These are phyloP conservation scores for Agelas oroides DNA, from an alignment of 37 sponge, comb jelly and placozoan species.

Conservation along the genomic window DNA sequence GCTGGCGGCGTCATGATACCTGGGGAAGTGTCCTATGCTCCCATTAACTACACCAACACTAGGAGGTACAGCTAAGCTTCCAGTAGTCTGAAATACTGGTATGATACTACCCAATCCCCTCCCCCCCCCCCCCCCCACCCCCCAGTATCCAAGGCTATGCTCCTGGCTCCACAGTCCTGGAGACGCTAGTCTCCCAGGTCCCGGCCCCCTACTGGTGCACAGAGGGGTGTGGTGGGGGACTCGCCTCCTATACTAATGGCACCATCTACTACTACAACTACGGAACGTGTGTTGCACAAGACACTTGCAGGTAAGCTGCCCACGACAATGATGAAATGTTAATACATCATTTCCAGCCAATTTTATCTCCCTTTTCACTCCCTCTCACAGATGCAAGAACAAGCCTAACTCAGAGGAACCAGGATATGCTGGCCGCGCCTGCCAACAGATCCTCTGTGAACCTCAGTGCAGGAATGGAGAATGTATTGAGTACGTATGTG, in stretches of 20 bases:
- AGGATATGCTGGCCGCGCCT: slow-evolving; percentile 59
- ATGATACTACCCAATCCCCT: neutral
- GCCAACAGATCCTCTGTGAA: slow-evolving; percentile 62
- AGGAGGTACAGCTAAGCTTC: slow-evolving; percentile 31
- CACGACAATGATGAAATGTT: no score
- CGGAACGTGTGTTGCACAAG: slow-evolving; percentile 57
- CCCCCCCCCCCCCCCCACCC: no score
- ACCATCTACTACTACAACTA: slow-evolving; percentile 57
- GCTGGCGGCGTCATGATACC: neutral
- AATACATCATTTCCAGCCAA: no score
- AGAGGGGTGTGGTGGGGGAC: slow-evolving; percentile 62
- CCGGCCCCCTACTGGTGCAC: slow-evolving; percentile 41
- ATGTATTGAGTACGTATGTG: slow-evolving; percentile 11
- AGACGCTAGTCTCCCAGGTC: neutral
- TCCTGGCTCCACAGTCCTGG: neutral
- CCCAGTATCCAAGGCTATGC: slow-evolving; percentile 9
- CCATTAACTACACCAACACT: slow-evolving; percentile 35
- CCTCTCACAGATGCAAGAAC: slow-evolving; percentile 8
- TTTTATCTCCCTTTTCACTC: no score
- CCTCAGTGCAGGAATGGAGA: slow-evolving; percentile 68
- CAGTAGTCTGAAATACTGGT: no score
- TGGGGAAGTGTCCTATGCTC: slow-evolving; percentile 14
- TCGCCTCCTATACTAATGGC: slow-evolving; percentile 17
- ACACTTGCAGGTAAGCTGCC: slow-evolving; percentile 27
- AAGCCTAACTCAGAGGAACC: slow-evolving; percentile 31